phyloP scores from a whole-genome alignment of 2,113 vertebrate genomes.

The Lophotis ruficrista region DNA sequence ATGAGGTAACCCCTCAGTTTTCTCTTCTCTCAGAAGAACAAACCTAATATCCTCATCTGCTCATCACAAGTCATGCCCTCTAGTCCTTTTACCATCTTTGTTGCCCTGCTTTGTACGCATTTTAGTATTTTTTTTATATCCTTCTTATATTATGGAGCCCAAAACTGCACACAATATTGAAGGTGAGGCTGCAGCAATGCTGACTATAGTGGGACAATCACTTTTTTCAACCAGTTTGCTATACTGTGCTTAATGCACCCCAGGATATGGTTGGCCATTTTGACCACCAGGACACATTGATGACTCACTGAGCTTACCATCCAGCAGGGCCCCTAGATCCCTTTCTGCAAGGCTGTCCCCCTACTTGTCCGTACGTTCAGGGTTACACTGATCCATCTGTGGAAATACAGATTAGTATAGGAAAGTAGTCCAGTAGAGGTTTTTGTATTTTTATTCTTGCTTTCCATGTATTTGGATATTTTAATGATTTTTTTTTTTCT shows the following conservation, averaged over 20 bases:
- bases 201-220: neutral
- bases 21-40: neutral
- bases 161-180: neutral
- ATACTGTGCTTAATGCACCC: neutral
- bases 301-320: neutral
- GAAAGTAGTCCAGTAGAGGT: neutral
- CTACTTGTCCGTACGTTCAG: neutral
- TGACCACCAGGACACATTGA: neutral
- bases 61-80: neutral
- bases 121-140: neutral
- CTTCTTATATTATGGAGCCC: neutral
- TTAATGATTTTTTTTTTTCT: neutral
- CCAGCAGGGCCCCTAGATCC: neutral
- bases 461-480: neutral
- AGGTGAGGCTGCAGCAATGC: neutral
- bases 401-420: neutral
- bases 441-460: neutral
- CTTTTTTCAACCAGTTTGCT: neutral
- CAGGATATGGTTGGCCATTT: neutral
- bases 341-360: neutral
- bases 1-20: neutral
- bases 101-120: neutral
- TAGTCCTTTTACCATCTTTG: neutral
- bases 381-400: neutral
- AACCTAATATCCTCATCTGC: neutral